Base-by-base conservation (phyloP, 1,140 invertebrate genomes). In the Bombus turneri region DNA sequence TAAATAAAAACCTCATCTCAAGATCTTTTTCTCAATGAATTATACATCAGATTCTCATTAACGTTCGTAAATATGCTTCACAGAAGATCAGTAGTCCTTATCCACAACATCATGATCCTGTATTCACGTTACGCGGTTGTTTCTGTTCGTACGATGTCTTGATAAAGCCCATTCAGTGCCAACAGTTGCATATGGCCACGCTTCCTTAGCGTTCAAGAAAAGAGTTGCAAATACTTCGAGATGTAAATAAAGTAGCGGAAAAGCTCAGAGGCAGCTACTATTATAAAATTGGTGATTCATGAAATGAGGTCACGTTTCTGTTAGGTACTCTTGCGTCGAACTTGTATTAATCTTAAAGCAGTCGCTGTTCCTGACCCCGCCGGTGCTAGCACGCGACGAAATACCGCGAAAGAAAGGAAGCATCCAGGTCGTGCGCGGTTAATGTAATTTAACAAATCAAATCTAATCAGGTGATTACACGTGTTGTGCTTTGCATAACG, bases 251-350 rank as follows among this genome's bases (percentile, higher is more conserved):
- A 91, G 80, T 84, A 66, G 83, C 74, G 88, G 91, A 89, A 90
- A 86, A 86, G 79, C 72, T 87, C 62, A 82, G 34, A 85, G 83
- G 78, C 87, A 68, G 90, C 85, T 92, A 91, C 92, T 94, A 95
- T 94, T 93, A 95, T 94, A 95, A 94, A 95, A 94, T 94, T 92
- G 91, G 89, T 94, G 93, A 94, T 93, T 94, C 93, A 94, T 85
- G 81, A 86, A 92, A 93, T 91, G 94, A 94, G 93, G 93, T 94
- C 92, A 92, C 91, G 91, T 91, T 91, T 90, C 86, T 92, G 90
- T 81, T 86, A 90, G 88, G 81, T 47, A 53, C 72, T 78, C 84
- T 81, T 62, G 86, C 78, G 91, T 90, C 91, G 92, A 93, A 93
- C 92, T 90, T 87, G 91, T 93, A 94, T 92, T 85, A 92, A 93